Base-by-base conservation (phyloP, 2,797 vertebrate genomes). In the Alosa sapidissima region DNA sequence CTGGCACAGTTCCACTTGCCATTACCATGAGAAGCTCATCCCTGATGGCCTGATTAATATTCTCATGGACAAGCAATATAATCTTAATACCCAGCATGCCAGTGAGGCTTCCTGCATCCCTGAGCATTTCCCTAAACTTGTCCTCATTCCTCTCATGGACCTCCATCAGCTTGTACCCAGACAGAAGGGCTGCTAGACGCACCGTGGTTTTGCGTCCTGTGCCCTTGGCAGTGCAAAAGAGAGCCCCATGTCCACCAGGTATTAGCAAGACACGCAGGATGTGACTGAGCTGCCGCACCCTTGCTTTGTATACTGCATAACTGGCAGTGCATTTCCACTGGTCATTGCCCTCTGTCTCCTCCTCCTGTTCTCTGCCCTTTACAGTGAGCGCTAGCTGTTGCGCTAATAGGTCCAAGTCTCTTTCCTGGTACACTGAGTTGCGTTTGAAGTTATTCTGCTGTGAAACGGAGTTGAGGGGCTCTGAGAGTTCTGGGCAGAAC, bases 121-220 rank as follows among this genome's bases (percentile, higher is more conserved):
- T 92, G 0, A 97, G 84, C 75, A 96, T 91, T 7, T 90, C 88
- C 47, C 92, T 89, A 62, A 95, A 55, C 54, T 91, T 89, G 0
- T 72, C 36, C 72, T 94, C 90, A 81, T 95, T 93, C 11, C 90
- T 89, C 21, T 88, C 85, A 3, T 95, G 91, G 28, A 98, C 86
- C 89, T 95, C 93, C 60, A 96, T 88, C 86, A 97, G 21, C 14
- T 86, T 86, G 52, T 86, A 93, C 81, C 92, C 94, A 0, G 90
- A 92, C 36, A 96, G 87, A 5, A 48, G 60, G 0, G 95, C 92
- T 0, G 96, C 96, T 82, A 97, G 84, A 11, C 89, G 92, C 62
- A 96, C 90, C 0, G 93, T 92, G 6, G 94, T 93, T 89, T 91
- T 95, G 36, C 96, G 95, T 3, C 97, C 97, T 0, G 96, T 96